phyloP scores from a whole-genome alignment of 2,888 invertebrate species.

The Catocala sponsa region DNA sequence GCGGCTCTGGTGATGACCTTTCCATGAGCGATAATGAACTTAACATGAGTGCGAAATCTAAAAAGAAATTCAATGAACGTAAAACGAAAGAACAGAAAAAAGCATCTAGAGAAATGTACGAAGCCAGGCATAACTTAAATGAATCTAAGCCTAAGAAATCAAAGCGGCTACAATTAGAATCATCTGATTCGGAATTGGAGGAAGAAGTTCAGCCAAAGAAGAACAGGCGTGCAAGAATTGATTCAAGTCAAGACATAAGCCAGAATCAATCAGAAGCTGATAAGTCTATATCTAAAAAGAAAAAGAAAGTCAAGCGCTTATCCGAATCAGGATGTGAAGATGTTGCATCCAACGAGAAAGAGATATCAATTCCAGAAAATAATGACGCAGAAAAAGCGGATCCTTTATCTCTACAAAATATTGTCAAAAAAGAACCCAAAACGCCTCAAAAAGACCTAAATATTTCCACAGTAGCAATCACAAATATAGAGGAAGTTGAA shows the following conservation, averaged over 20 bases:
- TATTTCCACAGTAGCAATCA: conserved; percentile 59
- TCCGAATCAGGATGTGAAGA: conserved; percentile 62
- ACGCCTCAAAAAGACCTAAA: conserved; percentile 68
- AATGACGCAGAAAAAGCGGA: conserved; percentile 57
- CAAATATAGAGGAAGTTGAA: conserved; percentile 67
- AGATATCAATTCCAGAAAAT: conserved; percentile 67
- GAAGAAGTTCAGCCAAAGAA: conserved; percentile 61
- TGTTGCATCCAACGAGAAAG: conserved; percentile 66
- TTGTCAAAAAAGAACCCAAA: conserved; percentile 71
- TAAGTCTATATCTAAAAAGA: conserved; percentile 46
- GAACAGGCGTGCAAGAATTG: conserved; percentile 68
- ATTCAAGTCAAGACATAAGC: conserved; percentile 68
- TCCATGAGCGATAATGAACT: conserved; percentile 80
- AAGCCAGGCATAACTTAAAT: conserved; percentile 73
- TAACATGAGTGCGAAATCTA: conserved; percentile 76
- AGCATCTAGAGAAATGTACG: conserved; percentile 81
- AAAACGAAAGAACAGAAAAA: conserved; percentile 78
- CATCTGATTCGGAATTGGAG: conserved; percentile 65
- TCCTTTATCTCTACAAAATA: conserved; percentile 61
- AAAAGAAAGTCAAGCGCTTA: conserved; percentile 57
- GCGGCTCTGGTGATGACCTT: conserved; percentile 80
- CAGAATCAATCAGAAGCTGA: conserved; percentile 41
- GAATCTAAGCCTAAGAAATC: conserved; percentile 56
- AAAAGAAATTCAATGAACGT: conserved; percentile 77
- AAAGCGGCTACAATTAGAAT: conserved; percentile 62